Evolutionary conservation across 2,888 invertebrate genomes (phyloP).

Genomic region (Atrina japonica): DNA sequence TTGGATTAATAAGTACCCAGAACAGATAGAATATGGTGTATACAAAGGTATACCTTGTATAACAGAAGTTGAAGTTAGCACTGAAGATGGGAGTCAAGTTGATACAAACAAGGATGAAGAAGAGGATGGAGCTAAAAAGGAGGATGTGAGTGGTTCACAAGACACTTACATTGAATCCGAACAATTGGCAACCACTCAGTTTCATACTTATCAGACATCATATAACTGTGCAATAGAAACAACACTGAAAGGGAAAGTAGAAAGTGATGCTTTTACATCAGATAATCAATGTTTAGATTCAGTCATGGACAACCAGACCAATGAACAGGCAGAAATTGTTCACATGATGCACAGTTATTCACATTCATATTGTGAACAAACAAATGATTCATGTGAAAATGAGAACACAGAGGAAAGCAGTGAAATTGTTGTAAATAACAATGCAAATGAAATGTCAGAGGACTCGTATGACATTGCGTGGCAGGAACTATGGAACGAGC

Average conservation of each 20-base stretch:
- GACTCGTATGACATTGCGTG: slow-evolving; percentile 59
- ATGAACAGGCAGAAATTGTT: slow-evolving; percentile 59
- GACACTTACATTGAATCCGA: not conserved
- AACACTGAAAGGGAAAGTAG: slow-evolving; percentile 38
- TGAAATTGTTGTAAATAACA: slow-evolving; percentile 11
- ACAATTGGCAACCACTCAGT: no score
- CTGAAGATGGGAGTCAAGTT: slow-evolving; percentile 32
- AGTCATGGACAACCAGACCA: slow-evolving; percentile 51
- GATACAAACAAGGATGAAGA: not conserved
- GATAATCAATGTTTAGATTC: slow-evolving; percentile 26
- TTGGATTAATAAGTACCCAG: slow-evolving; percentile 77
- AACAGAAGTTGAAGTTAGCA: slow-evolving; percentile 59
- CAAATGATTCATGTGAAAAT: slow-evolving; percentile 5
- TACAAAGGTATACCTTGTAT: slow-evolving; percentile 58
- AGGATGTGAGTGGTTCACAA: not conserved
- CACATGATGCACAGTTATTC: slow-evolving; percentile 70
- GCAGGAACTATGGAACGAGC: slow-evolving; percentile 75
- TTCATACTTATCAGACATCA: slow-evolving; percentile 32
- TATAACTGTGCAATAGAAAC: slow-evolving; percentile 49
- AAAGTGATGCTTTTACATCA: slow-evolving; percentile 31
- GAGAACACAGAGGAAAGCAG: slow-evolving; percentile 26
- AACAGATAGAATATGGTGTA: slow-evolving; percentile 66
- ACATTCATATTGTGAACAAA: slow-evolving; percentile 33
- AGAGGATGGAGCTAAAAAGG: not conserved
- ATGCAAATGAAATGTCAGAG: slow-evolving; percentile 19